Percentiles rank a stretch among this genome's conserved stretches.
Evolutionary conservation across 1,140 invertebrate species (phyloP).

Genomic region (Sminthurinus signatus): DNA sequence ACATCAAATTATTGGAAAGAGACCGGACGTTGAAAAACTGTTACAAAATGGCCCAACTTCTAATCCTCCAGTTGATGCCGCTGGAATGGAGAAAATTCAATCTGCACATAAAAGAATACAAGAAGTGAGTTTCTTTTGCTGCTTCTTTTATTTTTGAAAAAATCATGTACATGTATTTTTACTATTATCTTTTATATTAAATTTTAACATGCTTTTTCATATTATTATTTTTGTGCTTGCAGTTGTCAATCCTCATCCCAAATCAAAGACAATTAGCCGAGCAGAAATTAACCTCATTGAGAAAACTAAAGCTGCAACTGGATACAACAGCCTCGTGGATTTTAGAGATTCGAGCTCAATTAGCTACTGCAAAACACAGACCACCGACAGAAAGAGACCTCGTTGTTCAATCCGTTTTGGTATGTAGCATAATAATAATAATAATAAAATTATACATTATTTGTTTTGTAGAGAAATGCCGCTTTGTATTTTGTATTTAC

Average conservation of each 20-base stretch:
- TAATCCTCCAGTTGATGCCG: too few relatives aligned
- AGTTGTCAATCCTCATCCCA: slow-evolving; percentile 50
- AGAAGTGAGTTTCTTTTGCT: neutral
- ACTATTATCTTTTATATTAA: neutral
- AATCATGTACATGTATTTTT: neutral
- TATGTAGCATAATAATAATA: too few relatives aligned
- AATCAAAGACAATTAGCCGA: slow-evolving; percentile 55
- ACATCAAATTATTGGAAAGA: slow-evolving; percentile 56
- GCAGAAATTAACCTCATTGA: slow-evolving; percentile 54
- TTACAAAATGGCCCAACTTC: too few relatives aligned
- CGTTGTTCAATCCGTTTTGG: slow-evolving; percentile 56
- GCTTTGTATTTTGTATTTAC: too few relatives aligned
- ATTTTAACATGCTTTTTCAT: neutral
- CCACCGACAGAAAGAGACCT: slow-evolving; percentile 50
- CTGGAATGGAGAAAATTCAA: neutral
- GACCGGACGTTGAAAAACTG: slow-evolving; percentile 53
- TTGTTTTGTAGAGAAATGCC: too few relatives aligned
- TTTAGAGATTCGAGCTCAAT: slow-evolving; percentile 39
- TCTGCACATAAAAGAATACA: neutral
- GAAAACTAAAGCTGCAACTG: slow-evolving; percentile 54
- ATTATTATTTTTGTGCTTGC: too few relatives aligned
- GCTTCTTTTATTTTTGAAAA: neutral
- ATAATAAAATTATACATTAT: too few relatives aligned
- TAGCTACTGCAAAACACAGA: slow-evolving; percentile 44
- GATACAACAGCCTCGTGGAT: slow-evolving; percentile 45